Evolutionary conservation across 2,888 invertebrate genomes (phyloP).

Genomic region (Volucella inanis): DNA sequence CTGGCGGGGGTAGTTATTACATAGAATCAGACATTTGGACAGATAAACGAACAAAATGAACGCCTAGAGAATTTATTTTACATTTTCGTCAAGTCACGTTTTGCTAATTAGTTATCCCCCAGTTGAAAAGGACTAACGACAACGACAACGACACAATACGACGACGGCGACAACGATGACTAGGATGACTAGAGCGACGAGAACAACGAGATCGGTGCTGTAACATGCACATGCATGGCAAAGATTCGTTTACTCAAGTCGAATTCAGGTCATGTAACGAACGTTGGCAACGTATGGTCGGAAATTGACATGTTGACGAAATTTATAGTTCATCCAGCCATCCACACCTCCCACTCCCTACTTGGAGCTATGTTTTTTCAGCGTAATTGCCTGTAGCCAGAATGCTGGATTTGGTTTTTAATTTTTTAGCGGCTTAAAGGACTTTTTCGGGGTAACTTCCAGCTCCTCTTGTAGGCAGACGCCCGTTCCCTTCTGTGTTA

Average conservation of each 20-base stretch:
- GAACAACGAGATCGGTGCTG: too few species aligned
- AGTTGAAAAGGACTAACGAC: constrained; percentile 47
- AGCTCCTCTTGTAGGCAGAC: background rate
- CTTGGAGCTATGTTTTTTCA: background rate
- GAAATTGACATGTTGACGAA: constrained; percentile 53
- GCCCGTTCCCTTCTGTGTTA: constrained; percentile 2
- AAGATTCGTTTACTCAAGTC: background rate
- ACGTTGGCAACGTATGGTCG: background rate
- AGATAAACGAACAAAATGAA: constrained; percentile 66
- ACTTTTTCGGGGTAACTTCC: background rate
- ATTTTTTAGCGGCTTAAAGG: constrained; percentile 24
- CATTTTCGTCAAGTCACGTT: constrained; percentile 66
- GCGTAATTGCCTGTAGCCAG: constrained; percentile 55
- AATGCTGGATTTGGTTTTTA: constrained; percentile 47
- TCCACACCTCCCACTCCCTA: background rate
- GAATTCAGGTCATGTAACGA: constrained; percentile 42
- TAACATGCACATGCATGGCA: constrained; percentile 26
- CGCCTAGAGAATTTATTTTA: constrained; percentile 57
- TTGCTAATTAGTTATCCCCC: constrained; percentile 62
- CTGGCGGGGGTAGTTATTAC: constrained; percentile 40
- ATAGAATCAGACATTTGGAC: constrained; percentile 37
- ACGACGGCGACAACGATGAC: too few species aligned
- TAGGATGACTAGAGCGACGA: too few species aligned
- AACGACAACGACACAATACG: background rate
- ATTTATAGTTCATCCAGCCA: constrained; percentile 36